phyloP scores from a whole-genome alignment of 2,113 vertebrate genomes.

The Corythornis madagascariensis region DNA sequence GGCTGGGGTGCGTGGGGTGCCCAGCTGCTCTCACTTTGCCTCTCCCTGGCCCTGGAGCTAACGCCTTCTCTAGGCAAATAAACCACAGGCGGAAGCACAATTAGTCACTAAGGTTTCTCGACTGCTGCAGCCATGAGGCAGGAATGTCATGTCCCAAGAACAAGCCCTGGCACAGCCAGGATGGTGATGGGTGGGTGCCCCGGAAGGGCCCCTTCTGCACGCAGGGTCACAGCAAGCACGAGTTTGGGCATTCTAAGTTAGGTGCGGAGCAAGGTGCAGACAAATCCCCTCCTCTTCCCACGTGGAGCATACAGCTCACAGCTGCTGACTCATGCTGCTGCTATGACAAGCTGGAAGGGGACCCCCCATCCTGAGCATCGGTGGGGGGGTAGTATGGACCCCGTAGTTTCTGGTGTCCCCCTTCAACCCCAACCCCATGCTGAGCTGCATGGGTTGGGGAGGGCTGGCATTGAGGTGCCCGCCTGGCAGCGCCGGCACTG shows the following conservation, averaged over 20 bases:
- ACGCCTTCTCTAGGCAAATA: constrained; percentile 38
- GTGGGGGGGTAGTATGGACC: not conserved
- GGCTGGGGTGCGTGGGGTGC: accelerated
- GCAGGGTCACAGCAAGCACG: not conserved
- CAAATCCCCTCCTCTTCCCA: not conserved
- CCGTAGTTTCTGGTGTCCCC: accelerated
- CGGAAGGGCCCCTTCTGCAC: not conserved
- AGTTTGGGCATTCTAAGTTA: not conserved
- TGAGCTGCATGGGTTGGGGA: accelerated
- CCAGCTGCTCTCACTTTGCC: not conserved
- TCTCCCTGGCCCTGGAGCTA: not conserved
- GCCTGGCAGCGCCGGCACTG: accelerated
- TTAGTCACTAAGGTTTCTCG: not conserved
- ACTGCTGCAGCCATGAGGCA: not conserved
- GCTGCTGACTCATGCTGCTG: not conserved
- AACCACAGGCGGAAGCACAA: constrained; percentile 35
- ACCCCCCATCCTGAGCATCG: accelerated
- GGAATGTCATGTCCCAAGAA: not conserved
- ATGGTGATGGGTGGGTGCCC: not conserved
- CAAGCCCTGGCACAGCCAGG: not conserved
- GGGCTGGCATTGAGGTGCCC: not conserved
- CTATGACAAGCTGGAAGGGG: not conserved
- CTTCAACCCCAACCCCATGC: accelerated
- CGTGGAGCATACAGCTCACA: not conserved
- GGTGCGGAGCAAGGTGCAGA: not conserved